Evolutionary conservation across 2,797 vertebrate genomes (phyloP).

Genomic region (Pteronotus mesoamericanus): DNA sequence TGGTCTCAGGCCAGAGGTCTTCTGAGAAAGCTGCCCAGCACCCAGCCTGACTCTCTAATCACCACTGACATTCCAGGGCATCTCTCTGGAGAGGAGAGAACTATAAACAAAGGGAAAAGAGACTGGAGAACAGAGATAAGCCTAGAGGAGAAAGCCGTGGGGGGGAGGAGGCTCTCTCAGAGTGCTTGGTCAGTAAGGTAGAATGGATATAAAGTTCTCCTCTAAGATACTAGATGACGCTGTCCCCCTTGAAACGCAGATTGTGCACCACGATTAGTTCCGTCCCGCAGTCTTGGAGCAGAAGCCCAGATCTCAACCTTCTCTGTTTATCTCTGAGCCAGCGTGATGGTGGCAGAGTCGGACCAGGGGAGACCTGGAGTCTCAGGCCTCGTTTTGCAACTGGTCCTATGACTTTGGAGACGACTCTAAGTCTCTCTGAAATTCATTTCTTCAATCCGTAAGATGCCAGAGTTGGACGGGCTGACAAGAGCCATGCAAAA

Average conservation of each 20-base stretch:
- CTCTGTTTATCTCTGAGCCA: neutral
- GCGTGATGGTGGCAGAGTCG: neutral
- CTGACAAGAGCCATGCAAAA: neutral
- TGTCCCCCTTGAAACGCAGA: neutral
- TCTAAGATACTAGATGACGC: neutral
- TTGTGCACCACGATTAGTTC: neutral
- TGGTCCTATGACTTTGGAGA: neutral
- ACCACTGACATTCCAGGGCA: neutral
- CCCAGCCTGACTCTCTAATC: neutral
- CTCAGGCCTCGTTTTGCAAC: neutral
- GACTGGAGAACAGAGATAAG: neutral
- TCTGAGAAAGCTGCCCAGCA: neutral
- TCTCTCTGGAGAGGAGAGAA: neutral
- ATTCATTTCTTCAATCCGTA: conserved; percentile 34
- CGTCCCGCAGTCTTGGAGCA: neutral
- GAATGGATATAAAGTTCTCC: neutral
- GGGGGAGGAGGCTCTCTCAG: neutral
- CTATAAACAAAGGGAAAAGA: neutral
- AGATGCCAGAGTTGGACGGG: neutral
- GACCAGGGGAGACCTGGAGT: neutral
- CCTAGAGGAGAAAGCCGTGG: neutral
- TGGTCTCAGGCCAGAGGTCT: neutral
- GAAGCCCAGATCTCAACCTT: neutral
- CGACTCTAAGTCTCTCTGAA: neutral
- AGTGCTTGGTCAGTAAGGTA: neutral